Percentiles rank a stretch among this genome's conserved stretches.
These are phyloP conservation scores for Epinephelus lanceolatus DNA, from an alignment of 2,113 vertebrate species.

Conservation along the genomic window DNA sequence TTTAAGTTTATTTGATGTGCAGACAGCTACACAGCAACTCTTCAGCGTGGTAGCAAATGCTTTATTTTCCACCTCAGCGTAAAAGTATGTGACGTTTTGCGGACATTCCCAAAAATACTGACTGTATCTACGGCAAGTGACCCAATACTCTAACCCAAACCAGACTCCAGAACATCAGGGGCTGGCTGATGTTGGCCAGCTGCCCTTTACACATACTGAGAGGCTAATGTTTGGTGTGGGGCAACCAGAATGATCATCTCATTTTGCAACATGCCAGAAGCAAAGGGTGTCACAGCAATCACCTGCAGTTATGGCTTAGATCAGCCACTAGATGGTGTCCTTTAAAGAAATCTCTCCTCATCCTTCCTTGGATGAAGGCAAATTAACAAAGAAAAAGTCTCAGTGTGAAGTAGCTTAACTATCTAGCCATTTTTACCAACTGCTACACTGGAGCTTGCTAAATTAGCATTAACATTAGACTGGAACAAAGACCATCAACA, in stretches of 20 bases:
- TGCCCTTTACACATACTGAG: background rate
- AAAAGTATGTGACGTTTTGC: too few relatives aligned
- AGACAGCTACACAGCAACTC: too few relatives aligned
- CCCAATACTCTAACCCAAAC: background rate
- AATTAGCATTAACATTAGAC: background rate
- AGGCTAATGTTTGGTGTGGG: background rate
- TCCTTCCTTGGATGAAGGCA: background rate
- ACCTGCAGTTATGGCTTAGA: background rate
- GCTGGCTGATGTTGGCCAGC: background rate
- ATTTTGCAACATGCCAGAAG: background rate
- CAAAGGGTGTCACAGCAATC: background rate
- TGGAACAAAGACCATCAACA: background rate
- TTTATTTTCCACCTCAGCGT: too few relatives aligned
- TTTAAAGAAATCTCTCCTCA: background rate
- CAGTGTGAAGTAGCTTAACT: background rate
- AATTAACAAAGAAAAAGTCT: background rate
- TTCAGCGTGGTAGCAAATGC: too few relatives aligned
- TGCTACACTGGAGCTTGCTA: background rate
- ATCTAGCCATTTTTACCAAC: background rate
- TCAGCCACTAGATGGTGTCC: background rate
- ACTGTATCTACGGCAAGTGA: too few relatives aligned
- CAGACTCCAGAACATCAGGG: background rate
- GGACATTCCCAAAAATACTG: too few relatives aligned
- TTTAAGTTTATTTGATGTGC: too few relatives aligned
- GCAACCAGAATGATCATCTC: background rate